Evolutionary conservation across 2,113 vertebrate genomes (phyloP).

Genomic region (Petrocephalus microphthalmus): DNA sequence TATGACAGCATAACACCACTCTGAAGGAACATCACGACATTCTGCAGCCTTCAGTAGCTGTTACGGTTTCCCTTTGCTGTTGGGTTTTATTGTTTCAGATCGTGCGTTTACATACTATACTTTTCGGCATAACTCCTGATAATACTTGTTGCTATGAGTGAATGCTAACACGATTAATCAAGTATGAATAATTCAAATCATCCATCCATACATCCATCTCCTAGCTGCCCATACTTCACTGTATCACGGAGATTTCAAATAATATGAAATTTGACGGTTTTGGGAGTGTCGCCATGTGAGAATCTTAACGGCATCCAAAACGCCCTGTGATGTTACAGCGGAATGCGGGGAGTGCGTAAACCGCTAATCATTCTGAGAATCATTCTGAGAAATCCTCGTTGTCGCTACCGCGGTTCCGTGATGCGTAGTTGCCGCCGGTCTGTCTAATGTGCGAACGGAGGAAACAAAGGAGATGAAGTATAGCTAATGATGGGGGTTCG

Average conservation of each 20-base stretch:
- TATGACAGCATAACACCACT: neutral
- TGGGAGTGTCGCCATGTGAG: neutral
- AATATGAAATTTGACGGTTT: neutral
- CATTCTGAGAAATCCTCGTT: neutral
- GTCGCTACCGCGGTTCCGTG: neutral
- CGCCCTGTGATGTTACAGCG: neutral
- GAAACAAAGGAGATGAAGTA: neutral
- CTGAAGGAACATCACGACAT: neutral
- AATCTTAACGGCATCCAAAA: neutral
- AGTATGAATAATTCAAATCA: neutral
- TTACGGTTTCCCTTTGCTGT: neutral
- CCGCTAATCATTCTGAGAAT: neutral
- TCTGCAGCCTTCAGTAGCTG: neutral
- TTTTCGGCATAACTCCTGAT: neutral
- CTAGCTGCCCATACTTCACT: neutral
- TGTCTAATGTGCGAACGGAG: neutral
- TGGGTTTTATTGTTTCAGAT: neutral
- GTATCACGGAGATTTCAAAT: neutral
- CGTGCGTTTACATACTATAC: neutral
- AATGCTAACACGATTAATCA: neutral
- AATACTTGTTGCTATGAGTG: neutral
- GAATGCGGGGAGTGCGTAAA: neutral
- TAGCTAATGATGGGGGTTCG: conserved; percentile 20
- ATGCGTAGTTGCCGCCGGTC: neutral
- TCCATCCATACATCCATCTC: neutral